Evolutionary conservation across 2,113 vertebrate genomes (phyloP), one percentile per base, ranked within the genome.

Genomic region (Oreochromis tanganicae): DNA sequence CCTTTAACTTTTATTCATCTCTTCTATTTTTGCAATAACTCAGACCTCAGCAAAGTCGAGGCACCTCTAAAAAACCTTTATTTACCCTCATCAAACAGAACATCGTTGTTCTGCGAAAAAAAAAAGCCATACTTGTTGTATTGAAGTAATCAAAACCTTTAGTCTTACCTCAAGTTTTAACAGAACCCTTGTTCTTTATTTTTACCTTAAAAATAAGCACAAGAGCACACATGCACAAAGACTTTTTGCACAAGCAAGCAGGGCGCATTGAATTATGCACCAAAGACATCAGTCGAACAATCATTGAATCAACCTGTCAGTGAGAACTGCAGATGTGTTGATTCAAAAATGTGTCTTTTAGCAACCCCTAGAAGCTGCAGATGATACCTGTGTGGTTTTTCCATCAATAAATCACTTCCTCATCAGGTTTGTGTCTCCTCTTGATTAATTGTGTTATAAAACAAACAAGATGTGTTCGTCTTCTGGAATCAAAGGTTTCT

Each of bases 361-460:
- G 52, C 19, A 9, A 57, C 32, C 34, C 14, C 36, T 46, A 14
- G 24, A 57, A 50, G 5, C 56, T 56, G 14, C 21, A 82, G 50
- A 32, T 84, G 81, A 32, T 80, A 46, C 73, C 27, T 34, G 57
- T 83, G 17, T 81, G 9, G 32, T 84, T 82, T 89, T n/a, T 55
- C 16, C 43, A 27, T 48, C 87, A 93, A 91, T 91, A 90, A 89
- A 92, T 71, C 9, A 3, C 24, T 41, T 83, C 78, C 19, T 83
- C 55, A 1, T 61, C 68, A 61, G 3, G 21, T 80, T 9, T 38
- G 73, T 86, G 32, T 80, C 2, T 3, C 17, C 3, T 81, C 16
- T 19, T 71, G n/a, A 16, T 29, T 17, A 46, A 10, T 29, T 12
- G 9, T 24, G 19, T 43, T 10, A 1, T 9, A 29, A n/a, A 34